Conservation (phyloP, 2,888 invertebrate genomes). For the Dynastes hyllus region DNA sequence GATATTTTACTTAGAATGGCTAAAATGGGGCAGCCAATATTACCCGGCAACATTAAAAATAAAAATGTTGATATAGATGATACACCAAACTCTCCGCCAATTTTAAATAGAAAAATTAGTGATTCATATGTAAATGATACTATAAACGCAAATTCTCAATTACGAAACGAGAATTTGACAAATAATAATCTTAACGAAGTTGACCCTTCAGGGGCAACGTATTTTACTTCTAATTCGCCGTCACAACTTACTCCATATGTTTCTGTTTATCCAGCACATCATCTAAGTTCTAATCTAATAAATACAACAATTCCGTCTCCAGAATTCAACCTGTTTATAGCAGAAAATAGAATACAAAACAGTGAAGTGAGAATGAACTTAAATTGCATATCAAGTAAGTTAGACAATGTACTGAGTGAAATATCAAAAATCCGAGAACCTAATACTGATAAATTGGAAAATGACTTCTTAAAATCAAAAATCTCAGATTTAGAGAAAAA, state of each 20-base stretch:
- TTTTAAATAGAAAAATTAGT: background rate
- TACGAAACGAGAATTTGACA: background rate
- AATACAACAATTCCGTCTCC: conserved; percentile 15
- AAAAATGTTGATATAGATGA: conserved; percentile 12
- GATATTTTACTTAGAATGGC: conserved; percentile 75
- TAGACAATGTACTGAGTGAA: conserved; percentile 77
- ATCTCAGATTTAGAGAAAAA: conserved; percentile 67
- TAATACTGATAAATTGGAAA: conserved; percentile 57
- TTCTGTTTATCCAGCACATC: conserved; percentile 10
- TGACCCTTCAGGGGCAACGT: background rate
- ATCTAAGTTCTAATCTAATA: conserved; percentile 21
- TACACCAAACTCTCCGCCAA: background rate
- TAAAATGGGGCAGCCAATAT: conserved; percentile 74
- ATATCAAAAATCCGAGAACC: conserved; percentile 61
- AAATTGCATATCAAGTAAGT: conserved; percentile 77
- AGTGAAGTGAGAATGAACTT: conserved; percentile 79
- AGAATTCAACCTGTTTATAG: conserved; percentile 73
- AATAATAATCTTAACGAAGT: conserved; percentile 1
- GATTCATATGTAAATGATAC: background rate
- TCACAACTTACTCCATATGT: conserved; percentile 2
- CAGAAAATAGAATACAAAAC: conserved; percentile 78
- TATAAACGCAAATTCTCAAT: conserved; percentile 5
- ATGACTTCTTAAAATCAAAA: conserved; percentile 66
- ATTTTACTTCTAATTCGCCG: background rate
- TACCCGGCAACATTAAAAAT: conserved; percentile 60